phyloP scores from a whole-genome alignment of 2,888 invertebrate species.

The Homarus gammarus region DNA sequence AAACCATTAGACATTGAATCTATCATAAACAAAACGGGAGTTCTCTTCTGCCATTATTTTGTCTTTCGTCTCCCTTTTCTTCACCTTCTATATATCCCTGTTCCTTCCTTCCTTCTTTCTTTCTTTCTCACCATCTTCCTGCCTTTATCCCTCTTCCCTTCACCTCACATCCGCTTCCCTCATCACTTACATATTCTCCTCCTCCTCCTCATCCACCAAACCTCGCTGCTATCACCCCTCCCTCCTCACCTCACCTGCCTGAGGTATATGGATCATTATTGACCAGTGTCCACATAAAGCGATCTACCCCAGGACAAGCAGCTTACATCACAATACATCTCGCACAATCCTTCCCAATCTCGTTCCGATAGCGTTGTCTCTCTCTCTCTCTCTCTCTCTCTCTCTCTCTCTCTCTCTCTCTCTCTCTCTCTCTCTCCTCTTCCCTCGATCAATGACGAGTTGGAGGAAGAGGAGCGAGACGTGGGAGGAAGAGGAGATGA shows the following conservation, averaged over 20 bases:
- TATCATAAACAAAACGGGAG: not conserved
- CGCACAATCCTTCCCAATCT: constrained; percentile 1
- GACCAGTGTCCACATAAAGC: not conserved
- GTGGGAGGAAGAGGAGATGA: too few species aligned
- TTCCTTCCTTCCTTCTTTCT: not conserved
- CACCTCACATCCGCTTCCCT: not conserved
- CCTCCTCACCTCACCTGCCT: not conserved
- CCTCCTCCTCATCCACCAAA: not conserved
- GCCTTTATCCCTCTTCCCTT: not conserved
- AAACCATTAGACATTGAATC: not conserved
- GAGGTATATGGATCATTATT: not conserved
- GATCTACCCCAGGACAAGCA: not conserved
- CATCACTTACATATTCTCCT: not conserved
- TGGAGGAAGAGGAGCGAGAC: not conserved
- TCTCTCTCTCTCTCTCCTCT: constrained; percentile 23
- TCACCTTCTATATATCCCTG: too few species aligned
- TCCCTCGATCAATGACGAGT: not conserved
- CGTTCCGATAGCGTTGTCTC: not conserved
- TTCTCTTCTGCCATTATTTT: not conserved
- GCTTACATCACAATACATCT: constrained; percentile 6
- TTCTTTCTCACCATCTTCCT: not conserved
- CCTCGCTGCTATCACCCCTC: not conserved
- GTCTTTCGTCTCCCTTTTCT: not conserved
- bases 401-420: constrained; percentile 20
- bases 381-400: constrained; percentile 11